Percentiles rank a stretch among this genome's conserved stretches.
phyloP scores from a whole-genome alignment of 2,797 vertebrate genomes.

The Clarias pachynema region DNA sequence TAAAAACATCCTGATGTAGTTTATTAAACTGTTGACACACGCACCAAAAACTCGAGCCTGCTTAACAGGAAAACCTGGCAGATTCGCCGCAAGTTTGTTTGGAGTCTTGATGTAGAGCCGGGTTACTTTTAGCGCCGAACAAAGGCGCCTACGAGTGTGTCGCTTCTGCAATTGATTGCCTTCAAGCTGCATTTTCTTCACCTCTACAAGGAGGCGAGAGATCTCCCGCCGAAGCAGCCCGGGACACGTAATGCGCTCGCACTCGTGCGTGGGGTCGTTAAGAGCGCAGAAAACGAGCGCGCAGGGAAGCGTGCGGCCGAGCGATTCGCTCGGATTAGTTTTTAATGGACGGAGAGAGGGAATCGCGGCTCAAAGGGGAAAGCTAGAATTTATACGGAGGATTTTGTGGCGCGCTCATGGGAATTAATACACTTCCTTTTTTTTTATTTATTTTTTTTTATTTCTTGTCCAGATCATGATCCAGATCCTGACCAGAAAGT shows the following conservation, averaged over 20 bases:
- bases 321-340: conserved; percentile 42
- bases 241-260: conserved; percentile 45
- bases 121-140: conserved; percentile 35
- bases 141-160: conserved; percentile 30
- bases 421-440: background rate
- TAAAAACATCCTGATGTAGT: background rate
- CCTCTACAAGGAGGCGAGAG: conserved; percentile 27
- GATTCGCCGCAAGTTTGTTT: background rate
- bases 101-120: conserved; percentile 10
- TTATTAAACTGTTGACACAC: background rate
- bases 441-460: background rate
- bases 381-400: conserved; percentile 19
- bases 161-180: conserved; percentile 43
- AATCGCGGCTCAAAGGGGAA: conserved; percentile 30
- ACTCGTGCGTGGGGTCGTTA: conserved; percentile 46
- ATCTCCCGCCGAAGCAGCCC: conserved; percentile 37
- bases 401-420: background rate
- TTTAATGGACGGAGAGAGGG: conserved; percentile 25
- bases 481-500: background rate
- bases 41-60: background rate
- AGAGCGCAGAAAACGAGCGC: conserved; percentile 53
- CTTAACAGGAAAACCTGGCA: background rate
- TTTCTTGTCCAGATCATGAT: background rate
- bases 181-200: conserved; percentile 39
- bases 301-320: conserved; percentile 15